A percentile compares a stretch with the other conserved stretches of the same genome.
Conservation (phyloP, 2,888 invertebrate species). For the Cosmorhoe ocellata region DNA sequence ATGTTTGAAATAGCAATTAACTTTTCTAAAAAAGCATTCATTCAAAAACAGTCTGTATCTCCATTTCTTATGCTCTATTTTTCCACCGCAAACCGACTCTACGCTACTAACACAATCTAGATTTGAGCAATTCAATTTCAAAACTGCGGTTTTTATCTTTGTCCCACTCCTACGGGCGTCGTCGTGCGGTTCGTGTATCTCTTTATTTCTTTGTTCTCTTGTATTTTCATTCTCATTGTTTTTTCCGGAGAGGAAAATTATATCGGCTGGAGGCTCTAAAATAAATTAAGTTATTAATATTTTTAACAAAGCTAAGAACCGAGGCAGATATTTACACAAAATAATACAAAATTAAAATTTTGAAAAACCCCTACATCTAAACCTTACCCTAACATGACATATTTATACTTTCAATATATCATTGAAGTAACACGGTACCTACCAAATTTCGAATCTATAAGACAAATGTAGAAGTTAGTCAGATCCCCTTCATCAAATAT, state of each 20-base stretch:
- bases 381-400: too few species aligned
- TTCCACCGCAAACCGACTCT: slow-evolving; percentile 56
- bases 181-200: slow-evolving; percentile 19
- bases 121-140: slow-evolving; percentile 47
- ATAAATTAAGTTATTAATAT: not conserved
- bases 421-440: too few species aligned
- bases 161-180: slow-evolving; percentile 18
- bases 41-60: slow-evolving; percentile 63
- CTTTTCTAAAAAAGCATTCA: slow-evolving; percentile 67
- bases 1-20: slow-evolving; percentile 64
- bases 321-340: too few species aligned
- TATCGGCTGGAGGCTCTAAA: slow-evolving; percentile 50
- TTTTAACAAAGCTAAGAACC: too few species aligned
- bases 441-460: too few species aligned
- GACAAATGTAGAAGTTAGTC: too few species aligned
- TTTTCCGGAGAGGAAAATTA: slow-evolving; percentile 57
- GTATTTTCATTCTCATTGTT: slow-evolving; percentile 47
- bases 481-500: too few species aligned
- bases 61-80: slow-evolving; percentile 45
- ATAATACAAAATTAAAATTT: too few species aligned
- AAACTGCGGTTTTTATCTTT: not conserved
- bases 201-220: slow-evolving; percentile 12
- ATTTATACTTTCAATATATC: too few species aligned
- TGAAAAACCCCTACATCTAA: too few species aligned
- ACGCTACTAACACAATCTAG: slow-evolving; percentile 56